phyloP scores from a whole-genome alignment of 2,797 vertebrate genomes.

The Tragopan temminckii region DNA sequence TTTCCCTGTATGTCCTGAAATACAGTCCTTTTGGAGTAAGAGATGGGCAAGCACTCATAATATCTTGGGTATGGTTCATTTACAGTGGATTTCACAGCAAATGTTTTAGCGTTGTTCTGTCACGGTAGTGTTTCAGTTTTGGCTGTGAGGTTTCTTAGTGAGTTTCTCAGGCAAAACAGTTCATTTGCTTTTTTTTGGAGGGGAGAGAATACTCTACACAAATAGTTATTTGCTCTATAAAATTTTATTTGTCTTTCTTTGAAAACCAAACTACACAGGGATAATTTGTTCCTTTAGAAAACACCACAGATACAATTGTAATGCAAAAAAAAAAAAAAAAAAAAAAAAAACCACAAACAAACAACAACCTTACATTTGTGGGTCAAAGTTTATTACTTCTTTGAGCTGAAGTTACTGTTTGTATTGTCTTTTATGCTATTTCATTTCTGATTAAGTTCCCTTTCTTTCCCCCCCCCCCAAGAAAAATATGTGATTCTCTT shows the following conservation, averaged over 20 bases:
- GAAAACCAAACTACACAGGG: neutral
- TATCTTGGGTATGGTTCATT: conserved; percentile 26
- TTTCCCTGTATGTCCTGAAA: conserved; percentile 34
- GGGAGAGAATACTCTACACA: too few relatives aligned
- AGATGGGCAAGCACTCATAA: conserved; percentile 23
- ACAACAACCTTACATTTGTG: neutral
- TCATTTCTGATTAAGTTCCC: neutral
- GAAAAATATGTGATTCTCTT: neutral
- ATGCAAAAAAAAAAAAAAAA: neutral
- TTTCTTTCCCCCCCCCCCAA: neutral
- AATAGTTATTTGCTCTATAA: conserved; percentile 12
- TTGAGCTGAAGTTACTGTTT: neutral
- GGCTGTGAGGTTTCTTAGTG: conserved; percentile 8
- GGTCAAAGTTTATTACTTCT: neutral
- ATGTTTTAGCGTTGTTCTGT: conserved; percentile 2
- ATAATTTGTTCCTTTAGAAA: neutral
- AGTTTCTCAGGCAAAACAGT: neutral
- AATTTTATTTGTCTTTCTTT: conserved; percentile 32
- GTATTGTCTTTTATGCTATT: neutral
- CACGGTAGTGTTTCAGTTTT: neutral
- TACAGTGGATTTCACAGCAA: conserved; percentile 15
- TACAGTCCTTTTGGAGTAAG: conserved; percentile 41
- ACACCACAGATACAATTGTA: neutral
- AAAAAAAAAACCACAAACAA: neutral
- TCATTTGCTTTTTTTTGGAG: conserved; percentile 30